Evolutionary conservation across 2,888 invertebrate genomes (phyloP).

Genomic region (Alloscopus bannaensis): DNA sequence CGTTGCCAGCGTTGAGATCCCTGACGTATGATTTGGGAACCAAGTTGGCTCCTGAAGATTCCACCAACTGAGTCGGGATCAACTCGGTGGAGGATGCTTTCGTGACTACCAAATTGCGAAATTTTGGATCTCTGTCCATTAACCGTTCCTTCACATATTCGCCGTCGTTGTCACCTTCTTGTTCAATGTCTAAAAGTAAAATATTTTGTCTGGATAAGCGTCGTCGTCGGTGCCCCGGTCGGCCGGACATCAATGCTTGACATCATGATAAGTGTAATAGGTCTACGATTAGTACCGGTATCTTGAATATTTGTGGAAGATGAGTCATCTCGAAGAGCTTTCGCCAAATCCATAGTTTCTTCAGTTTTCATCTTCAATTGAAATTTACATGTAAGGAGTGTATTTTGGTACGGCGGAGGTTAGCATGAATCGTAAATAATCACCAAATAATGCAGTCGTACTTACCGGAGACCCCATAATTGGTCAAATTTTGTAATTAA

Average conservation of each 20-base stretch:
- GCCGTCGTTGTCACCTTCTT: background rate
- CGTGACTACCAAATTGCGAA: slow-evolving; percentile 30
- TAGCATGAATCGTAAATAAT: no score
- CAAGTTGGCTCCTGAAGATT: slow-evolving; percentile 4
- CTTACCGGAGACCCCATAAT: no score
- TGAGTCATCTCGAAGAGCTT: slow-evolving; percentile 29
- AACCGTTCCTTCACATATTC: background rate
- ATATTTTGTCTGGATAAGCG: slow-evolving; percentile 2
- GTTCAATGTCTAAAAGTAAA: no score
- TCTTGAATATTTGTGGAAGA: background rate
- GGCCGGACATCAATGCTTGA: no score
- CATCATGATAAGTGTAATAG: no score
- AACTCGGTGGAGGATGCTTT: slow-evolving; percentile 62
- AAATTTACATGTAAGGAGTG: no score
- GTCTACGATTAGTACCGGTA: no score
- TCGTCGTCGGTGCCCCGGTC: no score
- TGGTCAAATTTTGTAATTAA: no score
- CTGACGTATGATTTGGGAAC: background rate
- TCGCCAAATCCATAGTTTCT: slow-evolving; percentile 61
- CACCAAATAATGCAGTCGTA: no score
- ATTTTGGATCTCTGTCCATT: slow-evolving; percentile 24
- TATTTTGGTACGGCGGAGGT: no score
- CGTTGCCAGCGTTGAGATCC: slow-evolving; percentile 47
- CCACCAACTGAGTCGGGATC: slow-evolving; percentile 13
- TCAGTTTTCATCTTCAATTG: slow-evolving; percentile 44